These are phyloP conservation scores for Oikopleura dioica DNA, from an alignment of 23 tunicate genomes.

Conservation along the genomic window DNA sequence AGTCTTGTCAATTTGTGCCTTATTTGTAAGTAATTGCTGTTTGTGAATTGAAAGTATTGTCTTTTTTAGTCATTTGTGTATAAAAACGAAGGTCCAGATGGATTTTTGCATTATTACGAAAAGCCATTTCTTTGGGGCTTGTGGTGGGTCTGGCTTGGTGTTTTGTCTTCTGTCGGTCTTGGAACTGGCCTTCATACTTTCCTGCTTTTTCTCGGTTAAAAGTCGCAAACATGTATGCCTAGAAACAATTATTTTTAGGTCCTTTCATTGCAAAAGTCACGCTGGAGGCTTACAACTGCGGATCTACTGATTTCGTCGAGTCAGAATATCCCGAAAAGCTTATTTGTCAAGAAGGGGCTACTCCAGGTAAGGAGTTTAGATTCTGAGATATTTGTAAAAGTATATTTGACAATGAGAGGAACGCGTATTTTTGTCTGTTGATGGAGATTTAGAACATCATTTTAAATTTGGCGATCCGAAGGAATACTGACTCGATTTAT, in stretches of 20 bases:
- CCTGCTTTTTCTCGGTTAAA: conserved; percentile 52
- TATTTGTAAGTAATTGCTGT: too few relatives aligned
- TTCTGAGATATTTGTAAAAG: too few relatives aligned
- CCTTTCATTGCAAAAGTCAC: conserved; percentile 90
- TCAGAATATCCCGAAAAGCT: conserved; percentile 90
- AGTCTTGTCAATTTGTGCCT: too few relatives aligned
- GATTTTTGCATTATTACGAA: conserved; percentile 16
- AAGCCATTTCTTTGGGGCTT: conserved; percentile 32
- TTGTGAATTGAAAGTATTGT: not conserved
- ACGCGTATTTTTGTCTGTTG: too few relatives aligned
- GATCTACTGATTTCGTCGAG: conserved; percentile 53
- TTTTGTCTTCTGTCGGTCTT: conserved; percentile 68
- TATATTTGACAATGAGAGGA: too few relatives aligned
- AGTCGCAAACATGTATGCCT: too few relatives aligned
- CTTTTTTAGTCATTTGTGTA: not conserved
- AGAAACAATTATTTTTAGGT: too few relatives aligned
- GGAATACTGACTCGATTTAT: too few relatives aligned
- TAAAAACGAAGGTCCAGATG: not conserved
- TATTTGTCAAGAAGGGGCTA: conserved; percentile 27
- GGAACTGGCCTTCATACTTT: conserved; percentile 94
- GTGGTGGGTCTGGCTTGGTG: conserved; percentile 74
- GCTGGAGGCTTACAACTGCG: conserved; percentile 80
- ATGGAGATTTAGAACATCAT: too few relatives aligned
- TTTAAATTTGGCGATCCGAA: too few relatives aligned
- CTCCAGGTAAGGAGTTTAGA: too few relatives aligned